Base-by-base conservation (phyloP, 1,140 invertebrate species). In the Trichonephila clavipes region DNA sequence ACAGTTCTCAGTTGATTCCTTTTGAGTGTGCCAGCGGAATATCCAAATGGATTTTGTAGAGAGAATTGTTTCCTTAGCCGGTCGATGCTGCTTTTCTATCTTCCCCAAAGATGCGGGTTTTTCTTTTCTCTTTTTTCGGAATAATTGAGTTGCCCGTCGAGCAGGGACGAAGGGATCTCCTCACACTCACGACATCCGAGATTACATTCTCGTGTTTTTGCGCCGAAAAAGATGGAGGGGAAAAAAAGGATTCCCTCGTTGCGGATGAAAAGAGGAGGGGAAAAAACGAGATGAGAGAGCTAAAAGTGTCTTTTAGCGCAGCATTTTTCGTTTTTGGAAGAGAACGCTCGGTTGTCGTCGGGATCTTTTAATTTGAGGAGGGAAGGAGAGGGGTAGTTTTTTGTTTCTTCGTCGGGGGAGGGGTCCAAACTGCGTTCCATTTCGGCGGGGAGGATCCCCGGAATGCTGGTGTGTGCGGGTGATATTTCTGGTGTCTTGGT, bases 401-500 rank as follows among this genome's bases (percentile, higher is more conserved):
- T 72, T 40, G 18, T 21, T 21, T 69, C 28, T 34, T 19, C 14
- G 44, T n/a, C n/a, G 88, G 88, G 88, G 88, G 28, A 10, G 7
- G 18, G 77, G 69, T 90, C 34, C 88, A 90, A 90, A 90, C 88
- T 90, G 69, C 66, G 88, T 77, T 51, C 88, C 88, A 77, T 90
- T 90, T 81, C 66, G 44, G 44, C 44, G 24, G 51, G 51, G n/a
- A 40, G 61, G 64, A 12, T 40, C 40, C 24, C 66, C 40, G 88
- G 62, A 90, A 59, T 90, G 16, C 28, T 64, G 18, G 21, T 44
- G 81, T 40, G 62, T 5, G 24, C 4, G 44, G 59, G 90, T 44
- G 64, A 92, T 92, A 83, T 92, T 92, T 92, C 90, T 92, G 90
- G 77, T 66, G 90, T 59, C 61, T 85, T 92, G 90, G 40, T 77